phyloP scores from a whole-genome alignment of 2,113 vertebrate genomes.

The Nannospalax galili region DNA sequence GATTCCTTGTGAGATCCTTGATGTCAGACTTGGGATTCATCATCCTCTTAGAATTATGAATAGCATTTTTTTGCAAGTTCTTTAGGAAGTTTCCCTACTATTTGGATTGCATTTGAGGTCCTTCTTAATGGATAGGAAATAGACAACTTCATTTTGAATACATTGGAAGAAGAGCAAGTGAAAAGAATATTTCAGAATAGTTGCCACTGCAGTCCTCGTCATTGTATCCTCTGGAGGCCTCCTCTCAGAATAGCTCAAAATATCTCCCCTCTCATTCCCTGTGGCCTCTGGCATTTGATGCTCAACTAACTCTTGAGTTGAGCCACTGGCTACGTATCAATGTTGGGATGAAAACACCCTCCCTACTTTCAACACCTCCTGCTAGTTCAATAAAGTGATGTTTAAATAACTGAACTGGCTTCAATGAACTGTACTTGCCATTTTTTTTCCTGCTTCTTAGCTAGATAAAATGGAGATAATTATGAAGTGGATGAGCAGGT shows the following conservation, averaged over 20 bases:
- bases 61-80: background rate
- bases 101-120: background rate
- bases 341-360: constrained; percentile 80
- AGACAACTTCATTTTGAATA: constrained; percentile 56
- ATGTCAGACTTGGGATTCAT: background rate
- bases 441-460: constrained; percentile 88
- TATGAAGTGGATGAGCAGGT: constrained; percentile 91
- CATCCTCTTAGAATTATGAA: constrained; percentile 17
- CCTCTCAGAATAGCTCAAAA: constrained; percentile 26
- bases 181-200: constrained; percentile 66
- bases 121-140: background rate
- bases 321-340: constrained; percentile 73
- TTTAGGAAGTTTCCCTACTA: constrained; percentile 43
- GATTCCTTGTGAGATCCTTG: background rate
- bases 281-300: constrained; percentile 73
- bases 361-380: constrained; percentile 83
- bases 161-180: constrained; percentile 54
- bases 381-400: constrained; percentile 85
- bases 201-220: constrained; percentile 49
- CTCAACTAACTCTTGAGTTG: constrained; percentile 73
- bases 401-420: constrained; percentile 89
- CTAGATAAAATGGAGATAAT: constrained; percentile 91
- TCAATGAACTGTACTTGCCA: constrained; percentile 87
- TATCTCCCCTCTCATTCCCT: constrained; percentile 57
- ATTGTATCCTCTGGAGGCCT: constrained; percentile 67